Base-by-base conservation (phyloP, 2,888 invertebrate genomes). In the Dolichopus griseipennis region DNA sequence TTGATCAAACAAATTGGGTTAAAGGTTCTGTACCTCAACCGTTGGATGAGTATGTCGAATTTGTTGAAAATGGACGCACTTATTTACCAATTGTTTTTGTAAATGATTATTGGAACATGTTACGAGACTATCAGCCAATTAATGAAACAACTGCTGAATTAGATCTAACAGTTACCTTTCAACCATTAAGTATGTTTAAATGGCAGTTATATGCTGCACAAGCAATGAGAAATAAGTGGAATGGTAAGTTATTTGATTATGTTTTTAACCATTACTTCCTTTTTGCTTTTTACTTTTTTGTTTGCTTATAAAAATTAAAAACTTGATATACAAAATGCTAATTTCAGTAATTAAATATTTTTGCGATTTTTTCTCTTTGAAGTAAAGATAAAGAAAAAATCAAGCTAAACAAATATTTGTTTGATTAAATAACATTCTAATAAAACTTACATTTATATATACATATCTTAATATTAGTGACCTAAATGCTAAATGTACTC, bases 41-140 rank as follows among this genome's bases (percentile, higher is more conserved):
- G 4, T 83, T 98, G 37, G 93, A 97, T 83, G 94, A 96, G 77
- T 95, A 90, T 80, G 90, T 98, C 65, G 88, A 91, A 74, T 97
- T 98, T 81, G 85, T 93, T 34, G 90, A 92, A n/a, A 88, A 88
- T 71, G 91, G 91, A 8, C 88, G 89, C 76, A 86, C 88, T 61
- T 99, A 99, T 81, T 91, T 94, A 75, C 99, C 99, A 5, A 92
- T 97, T 64, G 83, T 99, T 64, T 97, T 92, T 79, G 85, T 93
- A 70, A 99, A 99, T 83, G 97, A 97, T 75, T 99, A 97, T 80
- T 99, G 99, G 99, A 99, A 99, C 78, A 89, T 99, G 85, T 89
- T 94, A 78, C 86, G 93, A 70, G 97, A 98, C 76, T 98, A 97
- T 83, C 87, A 88, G 70, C 94, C 95, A 0, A 88, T 99, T 68